Evolutionary conservation across 2,113 vertebrate genomes (phyloP), one percentile per base, ranked within the genome.

Genomic region (Bambusicola thoracicus): DNA sequence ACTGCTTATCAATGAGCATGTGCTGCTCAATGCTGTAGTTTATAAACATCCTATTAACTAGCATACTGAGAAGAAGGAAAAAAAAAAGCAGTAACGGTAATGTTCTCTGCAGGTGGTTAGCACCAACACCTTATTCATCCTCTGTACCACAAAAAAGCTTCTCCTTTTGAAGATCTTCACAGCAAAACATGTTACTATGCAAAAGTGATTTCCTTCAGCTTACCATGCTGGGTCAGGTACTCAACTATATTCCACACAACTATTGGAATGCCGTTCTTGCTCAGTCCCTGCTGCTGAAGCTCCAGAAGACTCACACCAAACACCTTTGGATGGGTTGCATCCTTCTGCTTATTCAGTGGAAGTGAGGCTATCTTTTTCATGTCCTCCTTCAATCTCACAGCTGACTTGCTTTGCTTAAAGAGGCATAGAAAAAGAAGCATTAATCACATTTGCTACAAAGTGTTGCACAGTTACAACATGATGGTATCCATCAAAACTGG

Each of bases 351-450:
- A 79, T 94, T 95, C 22, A 98, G 95, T 65, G 99, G 98, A 85
- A 98, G 94, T 3, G 97, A 96, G 4, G 97, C 98, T 92, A 98
- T 98, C 98, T 97, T 99, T 97, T 98, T 99, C 98, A 99, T 98
- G 95, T 99, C 98, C 96, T 99, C 98, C 94, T 98, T 99, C 77
- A 99, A 97, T 93, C 96, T 98, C 92, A 98, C 98, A 0, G 98
- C 97, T 0, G 98, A 92, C 95, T 98, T 98, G 96, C 97, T 98
- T 97, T 98, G 98, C 99, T 99, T 98, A 77, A 98, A 95, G 89
- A 92, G 97, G 68, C 93, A 95, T 11, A 98, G 85, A 74, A 96
- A 95, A 95, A 92, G 68, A 48, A 96, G 74, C 91, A 85, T 98
- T 96, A 97, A 92, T 91, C 82, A 95, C 65, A 14, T 87, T 90